Base-by-base conservation (phyloP, 2,888 invertebrate species). In the Piscicola geometra region DNA sequence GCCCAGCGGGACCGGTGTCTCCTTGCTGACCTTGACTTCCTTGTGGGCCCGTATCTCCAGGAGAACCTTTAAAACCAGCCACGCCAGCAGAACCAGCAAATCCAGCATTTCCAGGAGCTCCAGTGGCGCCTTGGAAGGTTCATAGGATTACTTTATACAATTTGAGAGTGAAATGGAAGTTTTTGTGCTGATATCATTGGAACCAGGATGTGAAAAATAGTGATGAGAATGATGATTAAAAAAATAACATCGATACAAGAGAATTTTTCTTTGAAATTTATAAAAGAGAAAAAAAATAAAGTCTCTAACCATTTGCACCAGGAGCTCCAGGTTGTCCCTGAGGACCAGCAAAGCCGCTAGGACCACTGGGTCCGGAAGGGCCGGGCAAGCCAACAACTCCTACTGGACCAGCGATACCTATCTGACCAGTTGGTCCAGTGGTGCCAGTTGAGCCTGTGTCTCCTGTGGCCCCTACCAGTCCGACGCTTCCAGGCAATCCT, bases 291-390 rank as follows among this genome's bases (percentile, higher is more conserved):
- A 67, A 32, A 67, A 33, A 64, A 64, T 21, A 28, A 30, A 64
- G 64, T 64, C 9, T 64, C 21, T 64, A 35, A 71, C 47, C 75
- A 72, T 30, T 15, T 5, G 67, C 47, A 3, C 77, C 77, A 15
- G 36, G 32, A 0, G 35, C 25, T 41, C 79, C 79, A 71, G 77
- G 74, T 33, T 67, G 50, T 52, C 80, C 80, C 28, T 18, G 64
- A 18, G 41, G 60, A 50, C 78, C 78, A 47, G 76, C 41, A 25
- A 21, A 52, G 35, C 78, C 78, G 64, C 30, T 69, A 36, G 64
- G 25, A 28, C 78, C 78, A 33, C 47, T 52, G 47, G 66, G 56
- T 21, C 78, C 78, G 2, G 33, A 56, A 28, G 74, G 64, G 35
- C 78, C 78, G 1, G 64, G 78, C 18, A n/a, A n/a, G 1, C 77